phyloP scores from a whole-genome alignment of 2,113 vertebrate genomes.

The Galbula dea region DNA sequence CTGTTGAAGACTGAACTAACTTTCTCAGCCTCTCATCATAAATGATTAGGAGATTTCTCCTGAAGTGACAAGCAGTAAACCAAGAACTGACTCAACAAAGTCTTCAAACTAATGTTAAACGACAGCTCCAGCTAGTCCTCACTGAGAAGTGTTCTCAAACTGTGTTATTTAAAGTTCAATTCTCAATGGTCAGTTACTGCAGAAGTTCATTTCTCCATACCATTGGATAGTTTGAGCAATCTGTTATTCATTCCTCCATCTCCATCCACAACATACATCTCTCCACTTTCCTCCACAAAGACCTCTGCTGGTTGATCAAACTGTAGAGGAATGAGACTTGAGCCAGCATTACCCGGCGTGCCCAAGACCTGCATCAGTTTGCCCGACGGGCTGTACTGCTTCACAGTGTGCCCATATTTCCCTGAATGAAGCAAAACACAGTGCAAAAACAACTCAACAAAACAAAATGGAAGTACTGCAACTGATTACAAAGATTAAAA shows the following conservation, averaged over 20 bases:
- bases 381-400: conserved; percentile 87
- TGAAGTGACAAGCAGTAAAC: neutral
- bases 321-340: conserved; percentile 83
- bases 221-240: conserved; percentile 84
- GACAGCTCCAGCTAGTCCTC: neutral
- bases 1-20: neutral
- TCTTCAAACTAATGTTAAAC: neutral
- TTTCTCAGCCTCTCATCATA: neutral
- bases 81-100: neutral
- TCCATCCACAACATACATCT: conserved; percentile 94
- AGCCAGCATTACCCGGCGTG: conserved; percentile 84
- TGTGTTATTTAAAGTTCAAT: neutral
- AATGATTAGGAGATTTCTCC: neutral
- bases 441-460: neutral
- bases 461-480: neutral
- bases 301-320: conserved; percentile 95
- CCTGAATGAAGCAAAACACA: conserved; percentile 61
- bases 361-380: conserved; percentile 87
- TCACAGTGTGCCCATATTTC: conserved; percentile 87
- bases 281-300: conserved; percentile 83
- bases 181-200: neutral
- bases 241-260: conserved; percentile 96
- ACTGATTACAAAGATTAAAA: neutral
- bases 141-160: neutral
- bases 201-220: conserved; percentile 19